Conservation (phyloP, 1,140 invertebrate species). For the Streblospio benedicti region DNA sequence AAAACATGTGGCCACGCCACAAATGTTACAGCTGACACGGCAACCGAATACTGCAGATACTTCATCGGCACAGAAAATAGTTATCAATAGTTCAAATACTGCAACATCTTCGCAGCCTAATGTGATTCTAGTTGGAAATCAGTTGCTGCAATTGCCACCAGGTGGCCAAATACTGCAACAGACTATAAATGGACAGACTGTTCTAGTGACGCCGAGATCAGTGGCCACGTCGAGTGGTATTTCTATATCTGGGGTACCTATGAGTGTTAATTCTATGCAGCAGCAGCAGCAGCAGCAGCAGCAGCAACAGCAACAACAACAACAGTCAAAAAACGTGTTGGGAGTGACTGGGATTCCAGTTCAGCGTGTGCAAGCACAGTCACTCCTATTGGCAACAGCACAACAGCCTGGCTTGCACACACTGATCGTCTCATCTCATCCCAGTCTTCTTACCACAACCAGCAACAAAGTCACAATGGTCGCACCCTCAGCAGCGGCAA, state of each 20-base stretch:
- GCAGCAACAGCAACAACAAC: background rate
- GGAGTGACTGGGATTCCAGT: conserved; percentile 4
- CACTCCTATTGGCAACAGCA: conserved; percentile 1
- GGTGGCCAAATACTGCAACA: background rate
- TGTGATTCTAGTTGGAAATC: background rate
- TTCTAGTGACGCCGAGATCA: background rate
- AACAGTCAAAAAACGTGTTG: conserved; percentile 6
- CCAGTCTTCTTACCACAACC: too few relatives aligned
- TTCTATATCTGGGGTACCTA: background rate
- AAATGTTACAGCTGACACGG: too few relatives aligned
- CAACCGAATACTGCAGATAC: too few relatives aligned
- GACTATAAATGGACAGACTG: background rate
- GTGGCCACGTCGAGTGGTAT: background rate
- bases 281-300: background rate
- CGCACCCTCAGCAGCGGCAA: too few relatives aligned
- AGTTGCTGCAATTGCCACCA: background rate
- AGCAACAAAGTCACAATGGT: too few relatives aligned
- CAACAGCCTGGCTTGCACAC: conserved; percentile 6
- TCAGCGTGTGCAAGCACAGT: conserved; percentile 1
- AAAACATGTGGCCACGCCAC: too few relatives aligned
- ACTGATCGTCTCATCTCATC: too few relatives aligned
- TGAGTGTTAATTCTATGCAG: background rate
- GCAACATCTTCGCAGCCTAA: too few relatives aligned
- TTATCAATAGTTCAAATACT: too few relatives aligned
- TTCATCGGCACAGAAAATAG: too few relatives aligned